Percentiles rank a stretch among this genome's conserved stretches.
Evolutionary conservation across 2,797 vertebrate genomes (phyloP).

Genomic region (Pangasius mekongensis): DNA sequence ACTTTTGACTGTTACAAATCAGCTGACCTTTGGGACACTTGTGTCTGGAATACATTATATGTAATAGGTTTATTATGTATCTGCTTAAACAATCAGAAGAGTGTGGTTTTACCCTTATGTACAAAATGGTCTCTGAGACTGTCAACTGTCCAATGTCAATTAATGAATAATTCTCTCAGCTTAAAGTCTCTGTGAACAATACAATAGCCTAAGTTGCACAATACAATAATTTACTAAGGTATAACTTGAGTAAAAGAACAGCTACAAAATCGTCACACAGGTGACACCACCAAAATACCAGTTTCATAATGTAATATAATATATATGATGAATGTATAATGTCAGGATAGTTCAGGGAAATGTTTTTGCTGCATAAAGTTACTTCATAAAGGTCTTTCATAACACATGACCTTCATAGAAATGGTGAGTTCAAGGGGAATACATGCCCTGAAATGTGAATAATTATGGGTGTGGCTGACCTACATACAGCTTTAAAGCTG

Average conservation of each 20-base stretch:
- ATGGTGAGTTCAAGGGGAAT: neutral
- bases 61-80: neutral
- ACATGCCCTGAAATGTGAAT: neutral
- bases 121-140: neutral
- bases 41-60: constrained; percentile 16
- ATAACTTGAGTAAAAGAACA: neutral
- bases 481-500: neutral
- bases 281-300: neutral
- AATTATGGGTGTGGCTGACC: neutral
- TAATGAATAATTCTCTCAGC: neutral
- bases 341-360: neutral
- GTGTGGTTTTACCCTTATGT: neutral
- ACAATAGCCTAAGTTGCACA: neutral
- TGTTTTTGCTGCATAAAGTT: neutral
- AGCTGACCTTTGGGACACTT: constrained; percentile 56
- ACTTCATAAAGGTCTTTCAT: neutral
- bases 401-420: neutral
- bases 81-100: neutral
- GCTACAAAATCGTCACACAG: neutral
- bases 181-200: neutral
- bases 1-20: constrained; percentile 71
- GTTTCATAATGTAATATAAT: neutral
- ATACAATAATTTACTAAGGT: neutral
- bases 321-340: neutral
- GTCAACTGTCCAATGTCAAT: neutral